phyloP scores from a whole-genome alignment of 1,140 invertebrate species.

The Ruditapes philippinarum region DNA sequence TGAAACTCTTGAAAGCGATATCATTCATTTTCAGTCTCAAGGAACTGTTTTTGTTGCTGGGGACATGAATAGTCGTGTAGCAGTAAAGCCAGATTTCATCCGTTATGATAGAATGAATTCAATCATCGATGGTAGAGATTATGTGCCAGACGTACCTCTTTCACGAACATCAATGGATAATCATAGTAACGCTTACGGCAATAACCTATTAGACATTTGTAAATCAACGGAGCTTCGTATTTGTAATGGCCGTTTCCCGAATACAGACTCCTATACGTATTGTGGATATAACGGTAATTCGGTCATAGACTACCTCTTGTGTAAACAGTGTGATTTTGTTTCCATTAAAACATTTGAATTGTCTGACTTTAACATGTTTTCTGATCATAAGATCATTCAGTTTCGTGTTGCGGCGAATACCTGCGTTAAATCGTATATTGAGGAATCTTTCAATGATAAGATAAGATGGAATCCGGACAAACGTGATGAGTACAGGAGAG shows the following conservation, averaged over 20 bases:
- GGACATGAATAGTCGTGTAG: neutral
- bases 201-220: neutral
- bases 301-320: neutral
- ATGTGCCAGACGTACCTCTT: neutral
- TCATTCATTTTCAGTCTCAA: neutral
- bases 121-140: neutral
- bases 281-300: neutral
- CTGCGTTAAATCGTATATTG: neutral
- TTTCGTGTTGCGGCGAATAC: neutral
- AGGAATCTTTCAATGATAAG: neutral
- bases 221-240: neutral
- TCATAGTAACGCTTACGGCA: neutral
- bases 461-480: neutral
- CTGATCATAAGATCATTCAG: neutral
- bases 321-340: neutral
- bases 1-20: conserved; percentile 8
- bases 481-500: neutral
- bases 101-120: too few species aligned
- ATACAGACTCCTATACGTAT: neutral
- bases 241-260: neutral
- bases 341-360: neutral
- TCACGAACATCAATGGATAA: neutral
- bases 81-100: too few species aligned
- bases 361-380: neutral
- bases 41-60: neutral